Evolutionary conservation across 2,113 vertebrate species (phyloP).

Genomic region (Oreochromis spilurus): DNA sequence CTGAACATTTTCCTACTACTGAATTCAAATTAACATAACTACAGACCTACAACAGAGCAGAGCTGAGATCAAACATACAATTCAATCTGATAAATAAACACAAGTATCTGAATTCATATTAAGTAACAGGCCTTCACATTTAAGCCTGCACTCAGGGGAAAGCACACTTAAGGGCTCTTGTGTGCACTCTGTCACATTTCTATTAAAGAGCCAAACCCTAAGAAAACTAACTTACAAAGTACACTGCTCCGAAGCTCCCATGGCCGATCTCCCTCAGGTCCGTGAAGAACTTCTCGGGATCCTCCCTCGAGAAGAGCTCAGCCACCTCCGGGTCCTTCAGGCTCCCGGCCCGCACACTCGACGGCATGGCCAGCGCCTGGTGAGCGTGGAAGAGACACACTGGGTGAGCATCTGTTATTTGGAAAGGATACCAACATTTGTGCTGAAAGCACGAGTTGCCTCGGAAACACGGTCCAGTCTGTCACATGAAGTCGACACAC

Average conservation of each 20-base stretch:
- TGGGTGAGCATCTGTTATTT: constrained; percentile 14
- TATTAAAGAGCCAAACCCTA: not conserved
- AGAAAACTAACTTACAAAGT: constrained; percentile 77
- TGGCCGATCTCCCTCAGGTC: constrained; percentile 91
- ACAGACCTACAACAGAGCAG: not conserved
- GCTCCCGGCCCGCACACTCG: constrained; percentile 88
- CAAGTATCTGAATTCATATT: not conserved
- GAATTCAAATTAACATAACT: not conserved
- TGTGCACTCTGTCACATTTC: not conserved
- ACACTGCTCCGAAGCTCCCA: constrained; percentile 91
- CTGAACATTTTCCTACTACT: not conserved
- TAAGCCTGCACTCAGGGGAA: not conserved
- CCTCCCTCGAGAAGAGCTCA: constrained; percentile 89
- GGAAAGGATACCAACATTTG: not conserved
- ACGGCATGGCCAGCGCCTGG: constrained; percentile 85
- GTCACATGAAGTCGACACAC: not conserved
- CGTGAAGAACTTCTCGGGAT: constrained; percentile 89
- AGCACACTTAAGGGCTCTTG: not conserved
- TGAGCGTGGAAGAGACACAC: constrained; percentile 25
- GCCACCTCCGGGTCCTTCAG: constrained; percentile 93
- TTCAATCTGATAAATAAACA: not conserved
- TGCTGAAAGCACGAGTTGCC: not conserved
- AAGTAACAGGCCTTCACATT: not conserved
- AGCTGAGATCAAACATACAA: not conserved
- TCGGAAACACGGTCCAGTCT: not conserved